Conservation (phyloP, 2,113 vertebrate species). For the Boulengeromyrus knoepffleri region DNA sequence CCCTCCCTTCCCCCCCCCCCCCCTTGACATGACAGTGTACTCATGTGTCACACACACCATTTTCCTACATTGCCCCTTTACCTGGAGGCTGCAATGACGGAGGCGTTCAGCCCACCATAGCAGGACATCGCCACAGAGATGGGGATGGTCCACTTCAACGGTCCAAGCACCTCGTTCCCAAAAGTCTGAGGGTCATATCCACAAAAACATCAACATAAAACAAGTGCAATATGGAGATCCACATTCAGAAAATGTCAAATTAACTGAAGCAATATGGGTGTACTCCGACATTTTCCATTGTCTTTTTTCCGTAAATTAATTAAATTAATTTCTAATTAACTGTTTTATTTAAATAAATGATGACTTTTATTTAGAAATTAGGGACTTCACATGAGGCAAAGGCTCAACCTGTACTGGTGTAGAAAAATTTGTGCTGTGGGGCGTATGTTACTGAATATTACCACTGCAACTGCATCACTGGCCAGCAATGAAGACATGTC, state of each 20-base stretch:
- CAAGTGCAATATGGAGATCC: not conserved
- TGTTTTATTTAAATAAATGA: not conserved
- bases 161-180: slow-evolving; percentile 62
- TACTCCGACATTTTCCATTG: not conserved
- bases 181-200: slow-evolving; percentile 53
- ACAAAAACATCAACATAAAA: not conserved
- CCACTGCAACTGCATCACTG: slow-evolving; percentile 75
- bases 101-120: slow-evolving; percentile 74
- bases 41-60: not conserved
- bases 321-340: not conserved
- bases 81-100: slow-evolving; percentile 71
- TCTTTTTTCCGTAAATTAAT: not conserved
- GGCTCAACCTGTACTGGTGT: not conserved
- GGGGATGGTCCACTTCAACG: slow-evolving; percentile 69
- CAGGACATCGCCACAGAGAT: slow-evolving; percentile 74
- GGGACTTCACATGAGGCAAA: not conserved
- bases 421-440: not conserved
- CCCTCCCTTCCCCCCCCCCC: not conserved
- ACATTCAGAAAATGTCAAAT: not conserved
- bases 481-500: slow-evolving; percentile 68
- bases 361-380: not conserved
- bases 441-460: slow-evolving; percentile 40
- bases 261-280: not conserved
- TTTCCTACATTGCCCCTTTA: slow-evolving; percentile 29
- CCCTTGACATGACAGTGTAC: not conserved